phyloP scores from a whole-genome alignment of 2,797 vertebrate species.

The Heterohyrax brucei region DNA sequence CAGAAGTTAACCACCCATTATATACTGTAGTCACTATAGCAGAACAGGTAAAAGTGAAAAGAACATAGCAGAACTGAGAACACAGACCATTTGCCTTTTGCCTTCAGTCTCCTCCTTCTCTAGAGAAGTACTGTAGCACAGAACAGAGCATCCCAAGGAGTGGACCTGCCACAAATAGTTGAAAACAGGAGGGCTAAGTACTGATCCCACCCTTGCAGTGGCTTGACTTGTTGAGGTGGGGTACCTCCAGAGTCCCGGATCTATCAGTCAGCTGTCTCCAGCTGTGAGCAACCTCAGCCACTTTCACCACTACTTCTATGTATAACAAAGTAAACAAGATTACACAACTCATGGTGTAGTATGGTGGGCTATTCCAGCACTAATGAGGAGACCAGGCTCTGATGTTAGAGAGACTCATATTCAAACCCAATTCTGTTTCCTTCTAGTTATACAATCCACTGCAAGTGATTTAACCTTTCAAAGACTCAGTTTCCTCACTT shows the following conservation, averaged over 20 bases:
- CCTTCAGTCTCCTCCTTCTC: not conserved
- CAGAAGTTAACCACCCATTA: not conserved
- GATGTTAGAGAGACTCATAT: not conserved
- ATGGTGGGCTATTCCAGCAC: not conserved
- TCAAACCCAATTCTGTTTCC: not conserved
- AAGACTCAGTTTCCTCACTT: not conserved
- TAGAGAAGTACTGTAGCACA: not conserved
- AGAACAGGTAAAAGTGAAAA: not conserved
- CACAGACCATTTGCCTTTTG: too few relatives aligned
- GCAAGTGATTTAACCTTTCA: constrained; percentile 1
- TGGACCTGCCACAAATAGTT: not conserved
- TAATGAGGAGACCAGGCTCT: not conserved
- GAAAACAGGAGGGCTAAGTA: not conserved
- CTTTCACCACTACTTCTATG: not conserved
- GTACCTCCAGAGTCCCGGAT: not conserved
- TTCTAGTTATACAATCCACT: not conserved
- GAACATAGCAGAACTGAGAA: not conserved
- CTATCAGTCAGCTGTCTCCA: not conserved
- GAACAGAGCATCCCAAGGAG: not conserved
- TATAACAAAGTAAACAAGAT: not conserved
- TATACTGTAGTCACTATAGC: not conserved
- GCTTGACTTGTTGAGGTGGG: not conserved
- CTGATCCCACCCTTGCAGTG: not conserved
- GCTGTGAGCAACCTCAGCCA: not conserved
- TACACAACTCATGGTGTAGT: not conserved